Base-by-base conservation (phyloP, 2,797 vertebrate genomes). In the Coregonus suidteri region DNA sequence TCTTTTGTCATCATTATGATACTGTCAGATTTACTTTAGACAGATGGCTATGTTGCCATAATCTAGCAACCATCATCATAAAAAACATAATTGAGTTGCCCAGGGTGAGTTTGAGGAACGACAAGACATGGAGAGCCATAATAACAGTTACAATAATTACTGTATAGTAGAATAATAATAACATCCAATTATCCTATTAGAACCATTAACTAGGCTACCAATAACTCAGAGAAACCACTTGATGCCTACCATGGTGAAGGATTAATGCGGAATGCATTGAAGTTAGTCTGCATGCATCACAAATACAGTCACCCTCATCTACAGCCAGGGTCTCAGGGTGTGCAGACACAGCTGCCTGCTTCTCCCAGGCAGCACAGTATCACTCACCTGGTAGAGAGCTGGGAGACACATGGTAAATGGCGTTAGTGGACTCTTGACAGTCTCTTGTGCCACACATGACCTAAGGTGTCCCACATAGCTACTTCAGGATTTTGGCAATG, bases 271-370 rank as follows among this genome's bases (percentile, higher is more conserved):
- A 64, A 64, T 64, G 25, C 20, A 11, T 64, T 7, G n/a, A 62
- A 1, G n/a, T 18, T 3, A 20, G 35, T 25, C 69, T n/a, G 65
- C 16, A 18, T 59, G 65, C 65, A 67, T 67, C 65, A 52, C 69
- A 71, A 47, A 11, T 41, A 51, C 20, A 1, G n/a, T 71, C 69
- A 71, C 3, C 15, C 37, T 15, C 4, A 1, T 67, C 30, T 70
- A 13, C 68, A 18, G n/a, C 16, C 68, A 41, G n/a, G 68, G 37
- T 47, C 41, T 41, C 34, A 41, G 69, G 41, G 30, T 52, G 69
- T 71, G 69, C 69, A 37, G n/a, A 71, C 69, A 20, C 69, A 71
- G 69, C 41, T 51, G n/a, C 69, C 69, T 71, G 69, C 9, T 14
- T 20, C 41, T n/a, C 16, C 20, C 4, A 25, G 41, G 7, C 41